Evolutionary conservation across 2,113 vertebrate genomes (phyloP).

Genomic region (Heteronetta atricapilla): DNA sequence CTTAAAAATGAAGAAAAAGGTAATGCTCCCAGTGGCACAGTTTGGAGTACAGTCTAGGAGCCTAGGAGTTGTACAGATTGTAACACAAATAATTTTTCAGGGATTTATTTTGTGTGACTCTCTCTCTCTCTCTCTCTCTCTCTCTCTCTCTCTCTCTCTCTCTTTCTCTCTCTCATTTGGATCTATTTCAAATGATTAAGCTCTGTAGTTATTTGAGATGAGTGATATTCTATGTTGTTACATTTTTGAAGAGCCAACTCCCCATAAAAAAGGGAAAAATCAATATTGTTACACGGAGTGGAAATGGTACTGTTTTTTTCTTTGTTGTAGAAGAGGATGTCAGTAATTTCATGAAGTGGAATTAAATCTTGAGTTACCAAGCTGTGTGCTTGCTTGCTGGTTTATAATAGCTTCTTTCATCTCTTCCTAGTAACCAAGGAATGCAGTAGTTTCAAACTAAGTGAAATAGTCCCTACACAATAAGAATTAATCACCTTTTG

Average conservation of each 20-base stretch:
- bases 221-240: neutral
- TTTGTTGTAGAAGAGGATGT: neutral
- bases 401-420: neutral
- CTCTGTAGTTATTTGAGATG: neutral
- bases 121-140: fast-evolving
- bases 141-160: fast-evolving
- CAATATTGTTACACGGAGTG: neutral
- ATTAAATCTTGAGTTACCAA: neutral
- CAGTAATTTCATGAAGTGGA: conserved; percentile 22
- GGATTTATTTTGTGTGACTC: neutral
- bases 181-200: neutral
- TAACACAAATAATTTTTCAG: neutral
- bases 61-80: neutral
- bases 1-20: neutral
- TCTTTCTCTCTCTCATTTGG: neutral
- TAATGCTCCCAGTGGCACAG: fast-evolving
- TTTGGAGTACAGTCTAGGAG: neutral
- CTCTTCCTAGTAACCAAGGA: neutral
- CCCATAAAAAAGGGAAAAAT: neutral
- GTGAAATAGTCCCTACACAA: neutral
- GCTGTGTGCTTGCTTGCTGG: neutral
- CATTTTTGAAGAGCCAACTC: neutral
- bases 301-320: neutral
- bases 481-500: neutral
- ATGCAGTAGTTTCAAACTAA: neutral